Conservation (phyloP, 2,797 vertebrate genomes). For the Fistularia commersonii region DNA sequence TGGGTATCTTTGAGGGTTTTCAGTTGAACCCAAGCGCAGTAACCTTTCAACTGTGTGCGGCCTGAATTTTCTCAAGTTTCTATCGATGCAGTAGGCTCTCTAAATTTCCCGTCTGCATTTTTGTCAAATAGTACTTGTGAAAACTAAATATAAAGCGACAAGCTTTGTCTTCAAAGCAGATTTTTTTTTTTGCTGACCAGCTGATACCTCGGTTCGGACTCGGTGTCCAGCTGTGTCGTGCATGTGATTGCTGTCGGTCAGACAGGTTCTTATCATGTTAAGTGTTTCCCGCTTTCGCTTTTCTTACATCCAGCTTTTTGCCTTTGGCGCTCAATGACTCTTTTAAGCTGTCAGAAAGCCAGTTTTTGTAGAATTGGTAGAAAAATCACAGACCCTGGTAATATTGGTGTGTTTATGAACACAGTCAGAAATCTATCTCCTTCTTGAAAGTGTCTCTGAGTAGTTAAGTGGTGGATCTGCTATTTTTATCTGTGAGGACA, state of each 20-base stretch:
- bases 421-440: constrained; percentile 1
- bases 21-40: constrained; percentile 7
- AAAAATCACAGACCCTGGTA: constrained; percentile 13
- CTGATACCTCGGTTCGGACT: constrained; percentile 20
- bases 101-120: too few relatives aligned
- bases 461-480: too few relatives aligned
- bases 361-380: constrained; percentile 35
- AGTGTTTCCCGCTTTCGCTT: constrained; percentile 72
- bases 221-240: constrained; percentile 45
- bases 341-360: constrained; percentile 25
- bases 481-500: too few relatives aligned
- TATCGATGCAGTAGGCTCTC: too few relatives aligned
- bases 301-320: constrained; percentile 71
- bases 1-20: constrained; percentile 21
- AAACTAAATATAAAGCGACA: constrained; percentile 21
- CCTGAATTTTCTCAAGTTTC: too few relatives aligned
- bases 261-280: constrained; percentile 56
- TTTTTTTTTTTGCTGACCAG: constrained; percentile 26
- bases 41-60: neutral
- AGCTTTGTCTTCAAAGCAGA: constrained; percentile 19
- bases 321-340: constrained; percentile 50
- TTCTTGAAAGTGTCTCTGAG: neutral
- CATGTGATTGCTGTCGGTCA: constrained; percentile 35
- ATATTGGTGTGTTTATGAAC: constrained; percentile 1
- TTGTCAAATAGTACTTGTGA: constrained; percentile 1